These are phyloP conservation scores for Sylvicola cinctus DNA, from an alignment of 2,888 invertebrate genomes.

Conservation along the genomic window DNA sequence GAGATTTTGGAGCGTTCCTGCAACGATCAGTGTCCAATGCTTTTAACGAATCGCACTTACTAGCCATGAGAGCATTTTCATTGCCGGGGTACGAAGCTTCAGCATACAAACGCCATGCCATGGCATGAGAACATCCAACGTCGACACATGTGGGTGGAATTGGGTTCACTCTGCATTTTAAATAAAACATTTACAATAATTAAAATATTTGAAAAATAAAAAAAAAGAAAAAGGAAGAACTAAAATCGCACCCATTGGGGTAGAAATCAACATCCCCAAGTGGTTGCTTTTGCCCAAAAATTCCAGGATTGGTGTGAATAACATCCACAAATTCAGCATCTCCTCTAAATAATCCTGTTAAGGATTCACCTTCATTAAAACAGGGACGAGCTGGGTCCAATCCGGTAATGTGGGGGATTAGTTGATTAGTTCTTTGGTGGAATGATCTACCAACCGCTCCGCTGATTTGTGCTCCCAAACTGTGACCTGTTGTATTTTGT, in stretches of 20 bases:
- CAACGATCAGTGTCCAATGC: constrained; percentile 18
- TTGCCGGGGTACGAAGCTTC: constrained; percentile 21
- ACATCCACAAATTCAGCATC: constrained; percentile 6
- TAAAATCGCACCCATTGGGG: constrained; percentile 1
- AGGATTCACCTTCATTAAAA: neutral
- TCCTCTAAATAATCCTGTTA: constrained; percentile 1
- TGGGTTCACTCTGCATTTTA: too few relatives aligned
- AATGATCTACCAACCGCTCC: constrained; percentile 5
- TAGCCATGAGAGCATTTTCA: constrained; percentile 21
- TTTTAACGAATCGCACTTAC: constrained; percentile 16
- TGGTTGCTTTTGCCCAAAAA: neutral
- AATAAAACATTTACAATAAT: too few relatives aligned
- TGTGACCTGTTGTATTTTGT: constrained; percentile 1
- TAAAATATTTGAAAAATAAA: too few relatives aligned
- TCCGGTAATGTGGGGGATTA: constrained; percentile 4
- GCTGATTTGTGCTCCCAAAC: constrained; percentile 4
- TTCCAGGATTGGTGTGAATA: neutral
- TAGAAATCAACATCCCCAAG: neutral
- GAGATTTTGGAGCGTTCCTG: constrained; percentile 15
- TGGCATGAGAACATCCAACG: too few relatives aligned
- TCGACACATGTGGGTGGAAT: too few relatives aligned
- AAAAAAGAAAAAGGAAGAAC: too few relatives aligned
- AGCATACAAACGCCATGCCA: too few relatives aligned
- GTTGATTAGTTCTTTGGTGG: constrained; percentile 4
- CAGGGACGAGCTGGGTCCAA: constrained; percentile 5